Conservation (phyloP, 2,888 invertebrate genomes). For the Ethmia dodecea region DNA sequence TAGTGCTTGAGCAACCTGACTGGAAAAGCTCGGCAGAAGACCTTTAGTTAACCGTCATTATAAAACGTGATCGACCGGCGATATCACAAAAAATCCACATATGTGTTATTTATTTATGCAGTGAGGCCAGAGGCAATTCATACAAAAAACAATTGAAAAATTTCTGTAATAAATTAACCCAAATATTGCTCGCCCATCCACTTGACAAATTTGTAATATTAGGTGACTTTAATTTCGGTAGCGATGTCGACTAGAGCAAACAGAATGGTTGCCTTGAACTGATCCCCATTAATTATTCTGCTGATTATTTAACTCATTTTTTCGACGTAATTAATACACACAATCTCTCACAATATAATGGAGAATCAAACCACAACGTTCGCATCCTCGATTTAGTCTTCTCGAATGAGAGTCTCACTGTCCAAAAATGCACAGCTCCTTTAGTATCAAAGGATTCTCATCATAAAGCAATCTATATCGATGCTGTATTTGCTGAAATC, state of each 20-base stretch:
- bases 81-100: conserved; percentile 1
- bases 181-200: neutral
- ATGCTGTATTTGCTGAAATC: neutral
- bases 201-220: conserved; percentile 5
- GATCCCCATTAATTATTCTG: neutral
- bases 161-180: conserved; percentile 1
- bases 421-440: neutral
- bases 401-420: conserved; percentile 4
- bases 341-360: conserved; percentile 16
- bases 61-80: neutral
- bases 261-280: neutral
- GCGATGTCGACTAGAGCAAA: neutral
- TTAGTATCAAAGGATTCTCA: conserved; percentile 10
- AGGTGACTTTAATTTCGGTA: conserved; percentile 4
- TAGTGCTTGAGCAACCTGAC: neutral
- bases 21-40: conserved; percentile 2
- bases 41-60: conserved; percentile 1
- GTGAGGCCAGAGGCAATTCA: neutral
- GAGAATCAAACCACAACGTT: neutral
- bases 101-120: conserved; percentile 1
- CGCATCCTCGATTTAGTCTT: conserved; percentile 14
- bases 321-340: neutral
- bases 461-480: conserved; percentile 10
- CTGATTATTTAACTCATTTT: neutral
- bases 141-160: neutral